Evolutionary conservation across 1,140 invertebrate species (phyloP).

Genomic region (Dinoponera quadriceps): DNA sequence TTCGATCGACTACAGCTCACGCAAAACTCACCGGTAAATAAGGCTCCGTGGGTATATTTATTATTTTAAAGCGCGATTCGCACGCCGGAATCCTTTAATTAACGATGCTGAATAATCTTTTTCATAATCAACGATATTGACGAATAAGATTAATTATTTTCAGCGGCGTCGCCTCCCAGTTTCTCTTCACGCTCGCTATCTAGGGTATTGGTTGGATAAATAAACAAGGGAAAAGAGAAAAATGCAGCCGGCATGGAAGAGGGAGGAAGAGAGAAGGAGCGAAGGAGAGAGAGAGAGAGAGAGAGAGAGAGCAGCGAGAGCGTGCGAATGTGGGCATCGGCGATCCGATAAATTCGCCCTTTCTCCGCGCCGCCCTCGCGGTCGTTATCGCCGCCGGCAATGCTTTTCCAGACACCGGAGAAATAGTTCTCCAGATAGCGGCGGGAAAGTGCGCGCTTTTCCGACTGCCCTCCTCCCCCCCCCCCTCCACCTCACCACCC

Average conservation of each 20-base stretch:
- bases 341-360: slow-evolving; percentile 77
- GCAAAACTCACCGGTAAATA: too few relatives aligned
- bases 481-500: background rate
- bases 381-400: slow-evolving; percentile 75
- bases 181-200: slow-evolving; percentile 23
- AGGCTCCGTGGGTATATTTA: too few relatives aligned
- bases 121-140: background rate
- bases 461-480: background rate
- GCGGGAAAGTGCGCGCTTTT: slow-evolving; percentile 73
- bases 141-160: slow-evolving; percentile 48
- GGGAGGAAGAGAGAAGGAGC: background rate
- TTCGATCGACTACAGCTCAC: too few relatives aligned
- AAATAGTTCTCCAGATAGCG: slow-evolving; percentile 76
- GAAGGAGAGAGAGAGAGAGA: background rate
- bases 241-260: slow-evolving; percentile 23
- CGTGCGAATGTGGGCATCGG: slow-evolving; percentile 67
- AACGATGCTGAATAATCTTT: background rate
- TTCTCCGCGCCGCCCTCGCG: slow-evolving; percentile 68
- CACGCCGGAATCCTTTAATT: background rate
- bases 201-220: slow-evolving; percentile 37
- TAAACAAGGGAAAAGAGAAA: slow-evolving; percentile 52
- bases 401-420: slow-evolving; percentile 76
- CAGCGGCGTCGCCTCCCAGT: background rate
- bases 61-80: too few relatives aligned
- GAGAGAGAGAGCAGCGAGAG: slow-evolving; percentile 11